Conservation (phyloP, 23 tunicate genomes). For the Ciona savignyi region DNA sequence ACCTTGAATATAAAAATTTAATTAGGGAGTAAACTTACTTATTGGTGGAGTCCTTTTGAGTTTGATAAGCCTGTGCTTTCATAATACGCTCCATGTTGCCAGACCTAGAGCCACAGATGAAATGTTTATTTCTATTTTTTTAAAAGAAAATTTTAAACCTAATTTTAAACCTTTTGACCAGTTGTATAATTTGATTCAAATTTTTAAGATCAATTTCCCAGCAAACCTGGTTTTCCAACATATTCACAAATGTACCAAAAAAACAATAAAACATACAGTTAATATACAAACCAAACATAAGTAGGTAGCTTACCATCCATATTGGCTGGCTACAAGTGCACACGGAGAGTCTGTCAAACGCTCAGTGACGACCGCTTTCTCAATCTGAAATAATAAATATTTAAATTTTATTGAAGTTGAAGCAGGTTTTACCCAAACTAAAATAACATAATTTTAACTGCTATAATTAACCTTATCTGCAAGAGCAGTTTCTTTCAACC, state of each 20-base stretch:
- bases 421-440: not conserved
- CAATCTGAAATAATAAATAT: slow-evolving; percentile 53
- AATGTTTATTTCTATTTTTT: not conserved
- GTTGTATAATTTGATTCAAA: not conserved
- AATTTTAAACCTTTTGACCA: too few species aligned
- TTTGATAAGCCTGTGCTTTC: slow-evolving; percentile 98
- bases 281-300: not conserved
- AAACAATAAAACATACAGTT: not conserved
- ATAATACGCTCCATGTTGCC: slow-evolving; percentile 99
- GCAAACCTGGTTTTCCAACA: not conserved
- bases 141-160: too few species aligned
- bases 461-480: slow-evolving; percentile 50
- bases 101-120: slow-evolving; percentile 50
- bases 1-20: slow-evolving; percentile 39
- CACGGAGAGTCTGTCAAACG: slow-evolving; percentile 85
- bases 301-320: slow-evolving; percentile 79
- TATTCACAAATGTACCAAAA: not conserved
- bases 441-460: not conserved
- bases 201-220: not conserved
- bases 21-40: slow-evolving; percentile 49
- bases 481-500: slow-evolving; percentile 87
- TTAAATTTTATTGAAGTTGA: not conserved
- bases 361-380: slow-evolving; percentile 91
- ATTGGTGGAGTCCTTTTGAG: slow-evolving; percentile 61
- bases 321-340: slow-evolving; percentile 94